These are phyloP conservation scores for Bactericera cockerelli DNA, from an alignment of 1,140 invertebrate genomes.

Conservation along the genomic window DNA sequence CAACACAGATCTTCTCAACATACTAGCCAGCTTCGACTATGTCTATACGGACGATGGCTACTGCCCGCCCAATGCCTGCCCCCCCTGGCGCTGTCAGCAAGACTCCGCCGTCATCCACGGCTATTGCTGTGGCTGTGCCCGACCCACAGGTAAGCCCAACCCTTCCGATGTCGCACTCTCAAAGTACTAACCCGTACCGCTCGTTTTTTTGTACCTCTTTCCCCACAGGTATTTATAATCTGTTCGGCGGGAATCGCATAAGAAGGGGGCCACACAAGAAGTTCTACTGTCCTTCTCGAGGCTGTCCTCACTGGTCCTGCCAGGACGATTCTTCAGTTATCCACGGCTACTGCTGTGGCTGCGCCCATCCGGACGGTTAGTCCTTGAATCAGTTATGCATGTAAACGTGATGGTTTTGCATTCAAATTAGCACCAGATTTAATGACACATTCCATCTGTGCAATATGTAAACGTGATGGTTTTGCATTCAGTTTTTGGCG, in stretches of 20 bases:
- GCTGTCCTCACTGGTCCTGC: conserved; percentile 35
- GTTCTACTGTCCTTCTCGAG: conserved; percentile 10
- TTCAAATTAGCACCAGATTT: too few relatives aligned
- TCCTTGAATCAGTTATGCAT: too few relatives aligned
- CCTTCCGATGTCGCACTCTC: too few relatives aligned
- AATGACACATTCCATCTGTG: too few relatives aligned
- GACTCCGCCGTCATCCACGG: conserved; percentile 43
- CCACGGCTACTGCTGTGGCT: conserved; percentile 42
- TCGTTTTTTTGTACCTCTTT: too few relatives aligned
- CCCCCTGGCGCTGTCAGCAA: conserved; percentile 35
- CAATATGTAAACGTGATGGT: too few relatives aligned
- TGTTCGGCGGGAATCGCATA: conserved; percentile 1
- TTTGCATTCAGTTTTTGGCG: too few relatives aligned
- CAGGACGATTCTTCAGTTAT: conserved; percentile 40
- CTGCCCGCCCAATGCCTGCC: conserved; percentile 27
- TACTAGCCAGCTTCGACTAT: neutral
- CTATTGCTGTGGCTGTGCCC: conserved; percentile 43
- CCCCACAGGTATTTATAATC: conserved; percentile 3
- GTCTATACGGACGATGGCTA: neutral
- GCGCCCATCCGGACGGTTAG: conserved; percentile 35
- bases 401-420: too few relatives aligned
- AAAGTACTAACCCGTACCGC: too few relatives aligned
- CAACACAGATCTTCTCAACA: too few relatives aligned
- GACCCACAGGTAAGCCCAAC: conserved; percentile 30
- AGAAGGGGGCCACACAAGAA: neutral